A percentile compares a stretch with the other conserved stretches of the same genome.
Evolutionary conservation across 2,113 vertebrate species (phyloP).

Genomic region (Corapipo altera): DNA sequence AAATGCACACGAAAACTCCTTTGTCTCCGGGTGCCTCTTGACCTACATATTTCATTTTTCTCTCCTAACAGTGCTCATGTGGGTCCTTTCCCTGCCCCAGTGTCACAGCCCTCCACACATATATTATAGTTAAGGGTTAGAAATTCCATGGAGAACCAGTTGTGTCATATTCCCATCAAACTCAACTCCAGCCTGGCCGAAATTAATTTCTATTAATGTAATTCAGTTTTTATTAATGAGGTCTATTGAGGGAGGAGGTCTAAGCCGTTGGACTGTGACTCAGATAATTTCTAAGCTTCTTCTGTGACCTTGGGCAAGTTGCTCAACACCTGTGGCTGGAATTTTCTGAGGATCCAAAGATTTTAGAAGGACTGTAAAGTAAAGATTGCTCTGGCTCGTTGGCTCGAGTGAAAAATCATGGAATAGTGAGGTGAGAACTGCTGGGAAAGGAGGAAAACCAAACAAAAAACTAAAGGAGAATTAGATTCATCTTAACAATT

Average conservation of each 20-base stretch:
- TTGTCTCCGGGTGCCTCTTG: background rate
- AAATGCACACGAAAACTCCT: background rate
- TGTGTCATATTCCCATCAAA: background rate
- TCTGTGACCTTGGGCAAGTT: slow-evolving; percentile 35
- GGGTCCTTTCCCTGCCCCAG: background rate
- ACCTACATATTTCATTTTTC: background rate
- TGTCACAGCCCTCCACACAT: background rate
- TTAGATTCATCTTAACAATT: background rate
- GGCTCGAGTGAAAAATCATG: background rate
- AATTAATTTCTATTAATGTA: slow-evolving; percentile 50
- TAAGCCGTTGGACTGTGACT: slow-evolving; percentile 44
- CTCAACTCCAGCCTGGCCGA: background rate
- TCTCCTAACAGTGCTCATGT: background rate
- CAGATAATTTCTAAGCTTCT: slow-evolving; percentile 42
- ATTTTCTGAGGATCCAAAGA: background rate
- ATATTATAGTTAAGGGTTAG: background rate
- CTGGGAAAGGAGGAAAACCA: background rate
- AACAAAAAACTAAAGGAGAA: background rate
- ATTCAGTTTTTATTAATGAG: slow-evolving; percentile 55
- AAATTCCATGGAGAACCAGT: background rate
- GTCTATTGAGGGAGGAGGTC: slow-evolving; percentile 11
- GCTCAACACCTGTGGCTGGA: background rate
- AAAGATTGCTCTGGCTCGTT: background rate
- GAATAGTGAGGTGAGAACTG: background rate
- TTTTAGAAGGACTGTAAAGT: background rate